A percentile compares a stretch with the other conserved stretches of the same genome.
Conservation (phyloP, 2,113 vertebrate genomes). For the Dermatemys mawii region DNA sequence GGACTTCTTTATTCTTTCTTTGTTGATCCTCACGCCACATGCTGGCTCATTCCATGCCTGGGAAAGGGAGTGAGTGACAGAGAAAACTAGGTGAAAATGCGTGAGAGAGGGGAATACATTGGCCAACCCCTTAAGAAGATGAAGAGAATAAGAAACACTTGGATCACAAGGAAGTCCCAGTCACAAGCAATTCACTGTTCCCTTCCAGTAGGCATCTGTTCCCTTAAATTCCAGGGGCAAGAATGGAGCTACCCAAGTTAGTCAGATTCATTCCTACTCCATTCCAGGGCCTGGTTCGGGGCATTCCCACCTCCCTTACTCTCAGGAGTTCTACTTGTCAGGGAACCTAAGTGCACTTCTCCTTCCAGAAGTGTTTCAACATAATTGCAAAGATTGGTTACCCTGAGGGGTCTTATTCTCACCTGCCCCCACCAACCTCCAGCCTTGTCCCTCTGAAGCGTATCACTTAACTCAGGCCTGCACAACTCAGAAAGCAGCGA, state of each 20-base stretch:
- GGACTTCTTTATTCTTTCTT: neutral
- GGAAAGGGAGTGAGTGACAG: neutral
- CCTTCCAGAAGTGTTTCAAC: neutral
- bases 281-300: neutral
- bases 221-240: conserved; percentile 14
- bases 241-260: neutral
- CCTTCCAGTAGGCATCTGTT: neutral
- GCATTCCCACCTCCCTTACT: neutral
- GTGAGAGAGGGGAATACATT: neutral
- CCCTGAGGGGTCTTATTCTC: neutral
- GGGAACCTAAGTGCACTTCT: neutral
- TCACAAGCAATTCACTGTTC: neutral
- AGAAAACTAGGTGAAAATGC: neutral
- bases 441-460: neutral
- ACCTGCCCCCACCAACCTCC: neutral
- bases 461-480: neutral
- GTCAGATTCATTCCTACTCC: conserved; percentile 2
- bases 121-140: neutral
- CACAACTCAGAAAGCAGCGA: too few species aligned
- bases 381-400: neutral
- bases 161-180: neutral
- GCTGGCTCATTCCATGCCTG: neutral
- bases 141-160: neutral
- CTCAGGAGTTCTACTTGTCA: neutral
- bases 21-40: neutral